Evolutionary conservation across 1,140 invertebrate genomes (phyloP).

Genomic region (Hylaeus volcanicus): DNA sequence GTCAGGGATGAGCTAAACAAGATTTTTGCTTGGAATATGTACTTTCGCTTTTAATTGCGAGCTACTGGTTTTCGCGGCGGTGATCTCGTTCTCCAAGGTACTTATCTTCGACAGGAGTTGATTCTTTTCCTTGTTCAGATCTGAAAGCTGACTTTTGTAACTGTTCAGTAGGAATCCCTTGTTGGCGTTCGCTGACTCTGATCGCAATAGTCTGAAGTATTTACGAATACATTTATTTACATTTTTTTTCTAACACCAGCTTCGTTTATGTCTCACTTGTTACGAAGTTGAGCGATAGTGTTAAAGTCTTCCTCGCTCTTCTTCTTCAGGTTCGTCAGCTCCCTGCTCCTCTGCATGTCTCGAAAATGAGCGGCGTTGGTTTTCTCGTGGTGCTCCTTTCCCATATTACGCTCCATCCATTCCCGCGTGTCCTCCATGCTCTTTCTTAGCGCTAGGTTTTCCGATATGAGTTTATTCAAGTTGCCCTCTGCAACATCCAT

Average conservation of each 20-base stretch:
- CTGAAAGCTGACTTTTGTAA: slow-evolving; percentile 58
- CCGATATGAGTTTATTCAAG: slow-evolving; percentile 53
- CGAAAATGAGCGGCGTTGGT: slow-evolving; percentile 32
- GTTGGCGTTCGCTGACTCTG: slow-evolving; percentile 59
- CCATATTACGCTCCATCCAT: slow-evolving; percentile 47
- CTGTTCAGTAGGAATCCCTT: slow-evolving; percentile 59
- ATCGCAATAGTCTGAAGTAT: slow-evolving; percentile 48
- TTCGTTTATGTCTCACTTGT: slow-evolving; percentile 37
- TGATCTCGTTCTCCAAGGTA: slow-evolving; percentile 52
- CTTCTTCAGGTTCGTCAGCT: slow-evolving; percentile 59
- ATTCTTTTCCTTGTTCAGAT: slow-evolving; percentile 55
- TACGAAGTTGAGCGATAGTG: slow-evolving; percentile 52
- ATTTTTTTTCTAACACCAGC: too few relatives aligned
- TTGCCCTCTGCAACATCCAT: slow-evolving; percentile 50
- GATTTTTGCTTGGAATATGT: not conserved
- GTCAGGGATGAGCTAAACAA: not conserved
- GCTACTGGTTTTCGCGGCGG: slow-evolving; percentile 37
- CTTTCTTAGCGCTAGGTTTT: slow-evolving; percentile 50
- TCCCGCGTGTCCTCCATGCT: slow-evolving; percentile 59
- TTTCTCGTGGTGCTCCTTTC: slow-evolving; percentile 39
- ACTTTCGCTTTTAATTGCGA: slow-evolving; percentile 60
- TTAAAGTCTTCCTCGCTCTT: slow-evolving; percentile 54
- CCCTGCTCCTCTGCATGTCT: slow-evolving; percentile 49
- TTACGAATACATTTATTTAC: too few relatives aligned
- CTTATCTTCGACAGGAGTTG: slow-evolving; percentile 32